These are phyloP conservation scores for Dermochelys coriacea DNA, from an alignment of 2,797 vertebrate genomes.

Conservation along the genomic window DNA sequence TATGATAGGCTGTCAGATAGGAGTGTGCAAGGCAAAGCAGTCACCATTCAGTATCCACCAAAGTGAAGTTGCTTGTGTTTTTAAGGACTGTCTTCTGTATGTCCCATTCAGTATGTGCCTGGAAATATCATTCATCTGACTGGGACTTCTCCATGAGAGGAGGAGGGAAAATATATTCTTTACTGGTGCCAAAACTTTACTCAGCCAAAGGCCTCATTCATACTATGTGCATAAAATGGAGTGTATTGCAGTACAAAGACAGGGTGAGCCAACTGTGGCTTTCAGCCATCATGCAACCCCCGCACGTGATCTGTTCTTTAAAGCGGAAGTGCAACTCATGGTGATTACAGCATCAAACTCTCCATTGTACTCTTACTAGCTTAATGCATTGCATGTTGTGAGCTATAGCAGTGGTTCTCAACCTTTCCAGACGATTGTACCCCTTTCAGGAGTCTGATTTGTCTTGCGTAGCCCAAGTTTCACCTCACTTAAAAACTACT, in stretches of 20 bases:
- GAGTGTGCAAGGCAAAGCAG: not conserved
- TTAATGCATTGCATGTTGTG: not conserved
- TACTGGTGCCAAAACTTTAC: fast-evolving
- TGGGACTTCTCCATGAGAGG: not conserved
- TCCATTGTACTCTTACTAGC: not conserved
- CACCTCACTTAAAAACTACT: no score
- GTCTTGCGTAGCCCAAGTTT: no score
- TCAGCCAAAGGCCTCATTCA: not conserved
- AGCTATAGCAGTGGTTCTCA: no score
- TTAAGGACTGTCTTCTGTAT: not conserved
- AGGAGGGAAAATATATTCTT: not conserved
- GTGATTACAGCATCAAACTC: fast-evolving
- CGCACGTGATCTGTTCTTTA: not conserved
- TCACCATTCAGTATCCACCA: not conserved
- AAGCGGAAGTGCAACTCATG: fast-evolving
- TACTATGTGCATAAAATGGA: fast-evolving
- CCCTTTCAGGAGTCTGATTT: no score
- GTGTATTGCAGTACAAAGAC: not conserved
- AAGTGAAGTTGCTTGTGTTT: not conserved
- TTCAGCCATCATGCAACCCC: not conserved
- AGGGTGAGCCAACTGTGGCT: not conserved
- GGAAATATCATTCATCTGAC: not conserved
- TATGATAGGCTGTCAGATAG: not conserved
- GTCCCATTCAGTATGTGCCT: fast-evolving
- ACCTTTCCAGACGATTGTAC: no score